Evolutionary conservation across 2,888 invertebrate species (phyloP).

Genomic region (Troilus luridus): DNA sequence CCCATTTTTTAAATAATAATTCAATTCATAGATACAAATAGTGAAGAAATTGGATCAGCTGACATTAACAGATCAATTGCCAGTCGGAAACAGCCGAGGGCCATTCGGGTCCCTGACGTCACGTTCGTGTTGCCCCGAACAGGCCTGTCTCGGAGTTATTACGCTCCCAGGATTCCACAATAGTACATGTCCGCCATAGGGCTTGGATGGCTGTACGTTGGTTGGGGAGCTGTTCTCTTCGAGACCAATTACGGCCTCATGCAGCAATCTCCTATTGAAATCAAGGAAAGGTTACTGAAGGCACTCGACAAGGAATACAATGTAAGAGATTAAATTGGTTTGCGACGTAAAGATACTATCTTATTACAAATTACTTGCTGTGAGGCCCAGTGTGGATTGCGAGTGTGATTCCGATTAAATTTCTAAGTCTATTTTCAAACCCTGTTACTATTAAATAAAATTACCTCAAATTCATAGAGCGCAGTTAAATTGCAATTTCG

Average conservation of each 20-base stretch:
- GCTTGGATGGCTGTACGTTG: slow-evolving; percentile 70
- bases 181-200: slow-evolving; percentile 72
- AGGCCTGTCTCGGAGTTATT: slow-evolving; percentile 65
- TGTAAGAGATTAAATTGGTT: slow-evolving; percentile 78
- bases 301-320: slow-evolving; percentile 97
- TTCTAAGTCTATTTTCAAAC: slow-evolving; percentile 33
- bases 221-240: slow-evolving; percentile 70
- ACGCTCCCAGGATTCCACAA: slow-evolving; percentile 67
- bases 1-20: slow-evolving; percentile 30
- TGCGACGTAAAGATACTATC: slow-evolving; percentile 51
- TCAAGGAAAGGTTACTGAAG: slow-evolving; percentile 96
- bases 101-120: slow-evolving; percentile 65
- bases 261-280: slow-evolving; percentile 78
- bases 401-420: slow-evolving; percentile 44
- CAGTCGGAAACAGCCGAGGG: slow-evolving; percentile 63
- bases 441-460: slow-evolving; percentile 45
- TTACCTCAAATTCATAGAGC: slow-evolving; percentile 48
- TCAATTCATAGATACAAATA: slow-evolving; percentile 14
- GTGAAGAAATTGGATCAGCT: slow-evolving; percentile 52
- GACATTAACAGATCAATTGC: slow-evolving; percentile 61
- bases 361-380: slow-evolving; percentile 57
- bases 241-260: slow-evolving; percentile 72
- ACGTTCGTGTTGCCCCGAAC: slow-evolving; percentile 65
- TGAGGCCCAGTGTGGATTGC: slow-evolving; percentile 57
- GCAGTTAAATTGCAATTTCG: slow-evolving; percentile 15